A percentile compares a stretch with the other conserved stretches of the same genome.
Conservation (phyloP, 23 tunicate species). For the Styela clava region DNA sequence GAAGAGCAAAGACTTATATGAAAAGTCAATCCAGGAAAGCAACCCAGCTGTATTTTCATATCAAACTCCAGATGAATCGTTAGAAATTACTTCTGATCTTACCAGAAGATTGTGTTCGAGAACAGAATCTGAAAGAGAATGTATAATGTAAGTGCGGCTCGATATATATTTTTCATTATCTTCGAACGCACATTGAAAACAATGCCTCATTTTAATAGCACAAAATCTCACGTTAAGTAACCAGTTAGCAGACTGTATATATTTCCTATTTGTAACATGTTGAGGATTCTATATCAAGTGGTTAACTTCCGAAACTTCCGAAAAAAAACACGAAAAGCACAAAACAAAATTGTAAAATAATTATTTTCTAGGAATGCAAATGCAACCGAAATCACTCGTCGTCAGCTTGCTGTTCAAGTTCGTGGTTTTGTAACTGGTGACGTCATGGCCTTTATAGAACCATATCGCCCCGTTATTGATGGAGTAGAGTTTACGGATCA, state of each 20-base stretch:
- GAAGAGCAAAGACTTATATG: conserved; percentile 42
- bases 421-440: conserved; percentile 27
- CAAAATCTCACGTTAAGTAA: no score
- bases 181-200: no score
- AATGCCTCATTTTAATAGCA: no score
- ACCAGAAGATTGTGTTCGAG: background rate
- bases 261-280: no score
- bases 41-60: background rate
- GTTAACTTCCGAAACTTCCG: no score
- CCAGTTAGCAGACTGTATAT: no score
- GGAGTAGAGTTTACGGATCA: conserved; percentile 33
- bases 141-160: background rate
- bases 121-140: background rate
- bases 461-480: conserved; percentile 31
- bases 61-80: background rate
- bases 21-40: conserved; percentile 53
- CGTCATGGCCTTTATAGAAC: conserved; percentile 9
- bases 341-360: no score
- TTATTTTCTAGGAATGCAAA: conserved; percentile 10
- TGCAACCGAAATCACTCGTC: conserved; percentile 1
- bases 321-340: no score
- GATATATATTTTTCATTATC: no score
- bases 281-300: no score
- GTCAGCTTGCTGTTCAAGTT: conserved; percentile 19
- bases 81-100: background rate